phyloP scores from a whole-genome alignment of 2,888 invertebrate species.

The Apotomis turbidana region DNA sequence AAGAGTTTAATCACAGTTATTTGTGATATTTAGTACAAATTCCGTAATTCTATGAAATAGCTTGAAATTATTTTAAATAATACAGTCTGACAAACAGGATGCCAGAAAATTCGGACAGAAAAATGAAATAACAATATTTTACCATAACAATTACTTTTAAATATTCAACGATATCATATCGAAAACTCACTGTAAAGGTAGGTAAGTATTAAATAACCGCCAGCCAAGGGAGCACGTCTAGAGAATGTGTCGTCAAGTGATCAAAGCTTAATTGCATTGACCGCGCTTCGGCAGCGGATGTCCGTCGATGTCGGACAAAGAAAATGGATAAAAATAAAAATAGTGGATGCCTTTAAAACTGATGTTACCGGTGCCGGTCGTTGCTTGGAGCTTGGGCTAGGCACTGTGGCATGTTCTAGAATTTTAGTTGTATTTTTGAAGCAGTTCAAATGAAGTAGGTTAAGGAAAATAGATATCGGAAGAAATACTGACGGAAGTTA shows the following conservation, averaged over 20 bases:
- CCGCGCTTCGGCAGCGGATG: conserved; percentile 68
- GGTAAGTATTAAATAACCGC: conserved; percentile 48
- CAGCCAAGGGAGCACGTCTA: conserved; percentile 57
- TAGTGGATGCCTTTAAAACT: conserved; percentile 50
- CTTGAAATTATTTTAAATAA: too few relatives aligned
- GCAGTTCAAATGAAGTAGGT: too few relatives aligned
- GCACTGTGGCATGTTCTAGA: neutral
- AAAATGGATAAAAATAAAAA: conserved; percentile 79
- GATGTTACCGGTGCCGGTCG: conserved; percentile 37
- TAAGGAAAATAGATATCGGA: too few relatives aligned
- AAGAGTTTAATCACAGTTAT: too few relatives aligned
- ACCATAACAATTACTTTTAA: too few relatives aligned
- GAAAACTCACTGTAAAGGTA: neutral
- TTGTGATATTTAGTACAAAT: too few relatives aligned
- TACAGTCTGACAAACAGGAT: too few relatives aligned
- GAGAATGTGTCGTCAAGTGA: conserved; percentile 76
- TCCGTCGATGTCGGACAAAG: conserved; percentile 72
- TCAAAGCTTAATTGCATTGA: conserved; percentile 81
- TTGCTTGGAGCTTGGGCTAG: neutral
- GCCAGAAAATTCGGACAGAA: too few relatives aligned
- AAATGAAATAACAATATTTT: too few relatives aligned
- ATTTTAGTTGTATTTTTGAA: too few relatives aligned
- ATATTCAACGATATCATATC: neutral
- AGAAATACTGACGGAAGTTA: too few relatives aligned
- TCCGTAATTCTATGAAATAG: too few relatives aligned